Percentiles rank a stretch among this genome's conserved stretches.
phyloP scores from a whole-genome alignment of 2,888 invertebrate genomes.

The Teleiodes luculella region DNA sequence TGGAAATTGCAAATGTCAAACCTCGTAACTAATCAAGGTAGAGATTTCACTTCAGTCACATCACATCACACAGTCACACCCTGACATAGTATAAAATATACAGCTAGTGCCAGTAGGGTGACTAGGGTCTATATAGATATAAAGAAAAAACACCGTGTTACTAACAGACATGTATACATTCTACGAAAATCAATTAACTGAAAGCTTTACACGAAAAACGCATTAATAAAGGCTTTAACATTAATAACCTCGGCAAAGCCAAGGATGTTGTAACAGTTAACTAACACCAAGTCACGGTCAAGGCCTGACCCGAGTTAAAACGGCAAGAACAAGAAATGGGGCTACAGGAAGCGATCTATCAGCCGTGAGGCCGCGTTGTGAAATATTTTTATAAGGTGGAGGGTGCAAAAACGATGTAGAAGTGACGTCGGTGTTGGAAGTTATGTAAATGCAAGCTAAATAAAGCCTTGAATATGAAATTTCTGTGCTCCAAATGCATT shows the following conservation, averaged over 20 bases:
- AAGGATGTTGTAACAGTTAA: not conserved
- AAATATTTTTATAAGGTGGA: slow-evolving; percentile 4
- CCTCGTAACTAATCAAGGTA: too few species aligned
- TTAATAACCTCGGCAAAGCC: not conserved
- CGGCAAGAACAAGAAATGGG: slow-evolving; percentile 7
- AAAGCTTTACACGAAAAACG: not conserved
- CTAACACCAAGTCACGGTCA: slow-evolving; percentile 1
- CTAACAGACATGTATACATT: too few species aligned
- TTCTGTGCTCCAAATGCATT: not conserved
- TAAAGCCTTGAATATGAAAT: slow-evolving; percentile 1
- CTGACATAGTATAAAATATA: too few species aligned
- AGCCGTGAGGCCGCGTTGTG: slow-evolving; percentile 1
- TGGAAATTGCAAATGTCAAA: too few species aligned
- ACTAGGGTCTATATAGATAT: too few species aligned
- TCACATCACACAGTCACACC: too few species aligned
- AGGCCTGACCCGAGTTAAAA: slow-evolving; percentile 6
- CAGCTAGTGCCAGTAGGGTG: too few species aligned
- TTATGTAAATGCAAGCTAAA: not conserved
- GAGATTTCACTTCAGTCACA: too few species aligned
- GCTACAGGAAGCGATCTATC: slow-evolving; percentile 6
- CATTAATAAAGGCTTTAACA: not conserved
- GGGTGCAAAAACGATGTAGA: not conserved
- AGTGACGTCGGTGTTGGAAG: not conserved
- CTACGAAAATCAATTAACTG: not conserved
- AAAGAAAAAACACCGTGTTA: too few species aligned